phyloP scores from a whole-genome alignment of 2,797 vertebrate species.

The Enteromius afrohamiltoni region DNA sequence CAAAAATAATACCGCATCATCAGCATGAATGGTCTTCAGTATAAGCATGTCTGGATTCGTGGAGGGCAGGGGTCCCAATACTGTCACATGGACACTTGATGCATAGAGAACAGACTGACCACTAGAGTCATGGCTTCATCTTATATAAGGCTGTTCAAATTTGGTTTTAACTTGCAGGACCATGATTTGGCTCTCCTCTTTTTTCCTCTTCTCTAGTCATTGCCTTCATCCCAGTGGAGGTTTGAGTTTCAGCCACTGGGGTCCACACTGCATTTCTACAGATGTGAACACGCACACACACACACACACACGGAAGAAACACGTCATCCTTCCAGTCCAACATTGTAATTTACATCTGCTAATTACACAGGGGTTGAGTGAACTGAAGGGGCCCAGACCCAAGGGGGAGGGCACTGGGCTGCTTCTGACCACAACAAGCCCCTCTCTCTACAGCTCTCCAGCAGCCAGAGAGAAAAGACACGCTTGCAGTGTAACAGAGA shows the following conservation, averaged over 20 bases:
- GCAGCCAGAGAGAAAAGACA: conserved; percentile 33
- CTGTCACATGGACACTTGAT: background rate
- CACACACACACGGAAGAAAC: conserved; percentile 59
- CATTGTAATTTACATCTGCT: conserved; percentile 78
- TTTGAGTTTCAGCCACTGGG: conserved; percentile 45
- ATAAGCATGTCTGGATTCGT: conserved; percentile 8
- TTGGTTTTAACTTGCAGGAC: background rate
- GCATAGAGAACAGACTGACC: background rate
- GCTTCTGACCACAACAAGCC: conserved; percentile 35
- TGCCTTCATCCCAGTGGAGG: conserved; percentile 18
- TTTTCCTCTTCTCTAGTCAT: conserved; percentile 3
- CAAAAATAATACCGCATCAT: background rate
- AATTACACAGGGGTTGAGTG: conserved; percentile 73
- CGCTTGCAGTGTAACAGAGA: background rate
- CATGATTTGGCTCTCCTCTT: background rate
- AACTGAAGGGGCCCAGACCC: conserved; percentile 47
- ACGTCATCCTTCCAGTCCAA: conserved; percentile 67
- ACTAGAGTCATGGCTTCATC: background rate
- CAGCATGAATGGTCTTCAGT: background rate
- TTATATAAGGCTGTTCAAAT: background rate
- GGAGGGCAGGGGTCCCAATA: background rate
- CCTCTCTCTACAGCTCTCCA: conserved; percentile 26
- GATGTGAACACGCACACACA: conserved; percentile 27
- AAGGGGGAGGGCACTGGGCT: background rate
- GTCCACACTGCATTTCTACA: conserved; percentile 35